phyloP scores from a whole-genome alignment of 2,888 invertebrate genomes.

The Agrenia bidenticulata region DNA sequence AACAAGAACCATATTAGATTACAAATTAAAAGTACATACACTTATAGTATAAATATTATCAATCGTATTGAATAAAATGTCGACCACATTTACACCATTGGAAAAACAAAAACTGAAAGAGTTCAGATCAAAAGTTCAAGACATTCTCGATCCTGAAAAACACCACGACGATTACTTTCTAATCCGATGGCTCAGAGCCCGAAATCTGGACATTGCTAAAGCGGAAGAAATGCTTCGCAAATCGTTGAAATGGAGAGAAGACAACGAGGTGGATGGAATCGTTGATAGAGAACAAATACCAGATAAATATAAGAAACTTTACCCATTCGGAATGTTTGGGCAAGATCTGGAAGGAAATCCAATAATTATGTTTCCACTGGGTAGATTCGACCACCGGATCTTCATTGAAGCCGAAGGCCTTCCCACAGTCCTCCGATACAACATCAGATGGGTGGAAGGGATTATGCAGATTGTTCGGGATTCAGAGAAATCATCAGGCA shows the following conservation, averaged over 20 bases:
- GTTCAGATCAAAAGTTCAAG: conserved; percentile 6
- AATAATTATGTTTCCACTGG: conserved; percentile 20
- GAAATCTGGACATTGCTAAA: conserved; percentile 39
- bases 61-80: neutral
- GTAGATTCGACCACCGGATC: conserved; percentile 21
- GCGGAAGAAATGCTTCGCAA: conserved; percentile 40
- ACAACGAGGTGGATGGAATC: conserved; percentile 29
- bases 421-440: conserved; percentile 15
- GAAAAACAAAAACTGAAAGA: conserved; percentile 6
- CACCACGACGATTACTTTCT: conserved; percentile 28
- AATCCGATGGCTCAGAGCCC: conserved; percentile 44
- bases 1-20: no score
- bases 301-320: conserved; percentile 14
- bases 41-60: no score
- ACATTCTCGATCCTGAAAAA: conserved; percentile 10
- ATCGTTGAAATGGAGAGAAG: conserved; percentile 39
- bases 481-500: conserved; percentile 19
- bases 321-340: conserved; percentile 23
- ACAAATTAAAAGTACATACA: no score
- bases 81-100: neutral
- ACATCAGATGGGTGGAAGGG: conserved; percentile 32
- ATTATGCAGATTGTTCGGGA: conserved; percentile 19
- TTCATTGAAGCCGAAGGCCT: conserved; percentile 17
- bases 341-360: conserved; percentile 22
- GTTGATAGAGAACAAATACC: conserved; percentile 27